Evolutionary conservation across 2,888 invertebrate genomes (phyloP).

Genomic region (Globia sparganii): DNA sequence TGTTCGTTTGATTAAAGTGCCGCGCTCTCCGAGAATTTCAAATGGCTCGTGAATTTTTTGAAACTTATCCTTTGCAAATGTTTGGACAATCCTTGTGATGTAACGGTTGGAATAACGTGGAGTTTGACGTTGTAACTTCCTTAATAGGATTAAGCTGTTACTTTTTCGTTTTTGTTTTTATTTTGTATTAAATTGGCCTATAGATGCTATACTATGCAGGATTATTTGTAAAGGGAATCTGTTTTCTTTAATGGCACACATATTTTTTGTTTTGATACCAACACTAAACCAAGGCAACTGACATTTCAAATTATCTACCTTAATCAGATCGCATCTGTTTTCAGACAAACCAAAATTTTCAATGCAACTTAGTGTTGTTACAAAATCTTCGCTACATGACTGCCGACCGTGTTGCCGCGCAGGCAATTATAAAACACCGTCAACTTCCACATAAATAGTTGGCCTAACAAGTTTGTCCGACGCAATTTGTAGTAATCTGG

Average conservation of each 20-base stretch:
- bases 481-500: slow-evolving; percentile 62
- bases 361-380: background rate
- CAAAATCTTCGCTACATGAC: slow-evolving; percentile 5
- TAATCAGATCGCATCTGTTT: background rate
- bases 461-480: slow-evolving; percentile 58
- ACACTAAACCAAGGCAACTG: background rate
- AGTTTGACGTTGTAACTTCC: slow-evolving; percentile 2
- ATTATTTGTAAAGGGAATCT: background rate
- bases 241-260: too few relatives aligned
- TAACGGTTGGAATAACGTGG: slow-evolving; percentile 28
- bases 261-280: background rate
- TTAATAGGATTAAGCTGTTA: slow-evolving; percentile 13
- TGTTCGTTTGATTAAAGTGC: slow-evolving; percentile 63
- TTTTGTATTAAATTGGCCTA: background rate
- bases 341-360: background rate
- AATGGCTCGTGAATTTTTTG: slow-evolving; percentile 60
- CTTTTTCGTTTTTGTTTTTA: background rate
- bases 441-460: slow-evolving; percentile 57
- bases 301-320: background rate
- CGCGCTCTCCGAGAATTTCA: slow-evolving; percentile 56
- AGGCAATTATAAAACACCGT: slow-evolving; percentile 55
- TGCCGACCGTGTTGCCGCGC: slow-evolving; percentile 19
- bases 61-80: slow-evolving; percentile 56
- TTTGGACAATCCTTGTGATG: slow-evolving; percentile 44
- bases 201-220: background rate